phyloP scores from a whole-genome alignment of 1,140 invertebrate genomes.

The Chionoecetes opilio region DNA sequence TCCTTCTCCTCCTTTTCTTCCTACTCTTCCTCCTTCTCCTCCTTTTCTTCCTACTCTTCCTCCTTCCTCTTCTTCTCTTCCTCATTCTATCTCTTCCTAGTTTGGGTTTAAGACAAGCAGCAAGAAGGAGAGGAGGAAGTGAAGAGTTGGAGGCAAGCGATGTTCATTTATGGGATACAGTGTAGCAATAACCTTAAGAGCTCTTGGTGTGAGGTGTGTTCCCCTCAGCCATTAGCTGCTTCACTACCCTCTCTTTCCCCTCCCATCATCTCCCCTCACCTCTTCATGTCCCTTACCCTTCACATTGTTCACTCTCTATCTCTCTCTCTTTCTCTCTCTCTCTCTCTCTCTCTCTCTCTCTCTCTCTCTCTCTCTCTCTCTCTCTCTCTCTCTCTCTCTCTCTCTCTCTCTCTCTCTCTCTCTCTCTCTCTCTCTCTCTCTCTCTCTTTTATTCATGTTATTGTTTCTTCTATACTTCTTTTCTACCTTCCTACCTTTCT shows the following conservation, averaged over 20 bases:
- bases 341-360: background rate
- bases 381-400: background rate
- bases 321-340: background rate
- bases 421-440: background rate
- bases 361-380: background rate
- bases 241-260: no score
- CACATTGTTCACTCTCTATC: background rate
- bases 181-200: background rate
- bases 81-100: no score
- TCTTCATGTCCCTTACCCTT: background rate
- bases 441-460: no score
- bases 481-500: no score
- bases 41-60: no score
- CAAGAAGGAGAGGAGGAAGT: background rate
- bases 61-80: no score
- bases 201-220: background rate
- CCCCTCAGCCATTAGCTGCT: no score
- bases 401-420: background rate
- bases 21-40: no score
- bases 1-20: no score
- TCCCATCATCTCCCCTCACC: background rate
- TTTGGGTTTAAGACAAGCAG: background rate
- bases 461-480: no score
- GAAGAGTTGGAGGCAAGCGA: background rate
- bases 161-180: background rate